Conservation (phyloP, 2,797 vertebrate species). For the Denticeps clupeoides region DNA sequence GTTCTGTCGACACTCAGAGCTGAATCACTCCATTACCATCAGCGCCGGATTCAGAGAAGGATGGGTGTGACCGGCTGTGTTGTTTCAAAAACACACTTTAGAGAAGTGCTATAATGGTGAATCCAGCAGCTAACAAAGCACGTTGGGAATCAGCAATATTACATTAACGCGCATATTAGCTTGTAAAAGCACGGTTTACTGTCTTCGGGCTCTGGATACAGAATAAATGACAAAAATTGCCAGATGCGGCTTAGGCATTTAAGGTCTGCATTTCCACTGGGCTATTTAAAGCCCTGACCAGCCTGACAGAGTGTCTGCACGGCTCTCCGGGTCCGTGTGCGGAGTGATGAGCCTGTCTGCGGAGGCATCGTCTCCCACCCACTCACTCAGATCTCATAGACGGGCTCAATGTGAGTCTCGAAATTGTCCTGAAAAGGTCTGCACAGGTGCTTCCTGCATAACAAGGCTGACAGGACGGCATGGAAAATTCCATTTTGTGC, state of each 20-base stretch:
- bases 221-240: neutral
- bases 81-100: no score
- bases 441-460: constrained; percentile 33
- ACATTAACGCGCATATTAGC: no score
- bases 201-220: no score
- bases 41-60: no score
- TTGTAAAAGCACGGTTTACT: no score
- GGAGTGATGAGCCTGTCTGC: constrained; percentile 5
- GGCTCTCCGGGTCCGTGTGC: neutral
- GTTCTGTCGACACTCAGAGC: no score
- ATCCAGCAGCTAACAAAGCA: no score
- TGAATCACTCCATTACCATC: no score
- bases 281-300: neutral
- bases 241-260: neutral
- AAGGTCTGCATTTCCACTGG: neutral
- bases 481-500: constrained; percentile 33
- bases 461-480: constrained; percentile 18
- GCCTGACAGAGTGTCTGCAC: neutral
- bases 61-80: no score
- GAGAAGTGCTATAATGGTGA: no score
- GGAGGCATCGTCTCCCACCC: constrained; percentile 13
- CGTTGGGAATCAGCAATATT: no score
- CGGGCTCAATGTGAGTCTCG: constrained; percentile 8
- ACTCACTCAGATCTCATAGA: constrained; percentile 16
- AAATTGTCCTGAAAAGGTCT: constrained; percentile 9